phyloP scores from a whole-genome alignment of 2,113 vertebrate species.

The Aspidoscelis tigris region DNA sequence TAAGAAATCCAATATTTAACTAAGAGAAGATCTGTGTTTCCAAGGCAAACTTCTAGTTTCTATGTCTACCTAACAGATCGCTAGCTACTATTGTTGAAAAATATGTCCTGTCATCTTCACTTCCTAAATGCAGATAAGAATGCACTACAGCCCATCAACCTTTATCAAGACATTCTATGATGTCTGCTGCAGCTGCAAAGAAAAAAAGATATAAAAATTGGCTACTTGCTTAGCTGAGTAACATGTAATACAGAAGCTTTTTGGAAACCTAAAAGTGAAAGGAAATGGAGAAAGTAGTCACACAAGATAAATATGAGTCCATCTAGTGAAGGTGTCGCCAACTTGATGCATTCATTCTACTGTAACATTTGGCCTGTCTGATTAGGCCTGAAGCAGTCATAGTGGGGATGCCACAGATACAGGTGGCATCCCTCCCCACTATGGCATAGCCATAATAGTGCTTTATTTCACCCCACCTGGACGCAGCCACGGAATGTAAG shows the following conservation, averaged over 20 bases:
- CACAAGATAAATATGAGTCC: neutral
- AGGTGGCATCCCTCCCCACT: too few species aligned
- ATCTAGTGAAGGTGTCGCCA: neutral
- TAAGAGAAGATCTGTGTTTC: slow-evolving; percentile 42
- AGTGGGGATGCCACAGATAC: too few species aligned
- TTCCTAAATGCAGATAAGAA: slow-evolving; percentile 16
- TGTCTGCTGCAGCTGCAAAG: neutral
- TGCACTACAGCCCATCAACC: neutral
- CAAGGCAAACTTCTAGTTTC: slow-evolving; percentile 44
- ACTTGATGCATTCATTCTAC: too few species aligned
- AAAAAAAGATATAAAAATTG: too few species aligned
- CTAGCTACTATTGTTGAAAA: slow-evolving; percentile 25
- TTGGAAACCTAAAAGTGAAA: neutral
- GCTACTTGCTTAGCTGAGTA: neutral
- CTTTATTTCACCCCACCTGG: too few species aligned
- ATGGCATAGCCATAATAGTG: too few species aligned
- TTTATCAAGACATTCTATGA: too few species aligned
- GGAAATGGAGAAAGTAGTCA: neutral
- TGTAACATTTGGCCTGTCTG: too few species aligned
- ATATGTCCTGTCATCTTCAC: slow-evolving; percentile 34
- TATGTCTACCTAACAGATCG: slow-evolving; percentile 20
- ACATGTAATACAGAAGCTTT: too few species aligned
- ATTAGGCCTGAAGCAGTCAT: too few species aligned
- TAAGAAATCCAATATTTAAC: slow-evolving; percentile 59
- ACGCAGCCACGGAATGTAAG: too few species aligned